Percentiles rank a stretch among this genome's conserved stretches.
Conservation (phyloP, 2,797 vertebrate species). For the Yasuhikotakia modesta region DNA sequence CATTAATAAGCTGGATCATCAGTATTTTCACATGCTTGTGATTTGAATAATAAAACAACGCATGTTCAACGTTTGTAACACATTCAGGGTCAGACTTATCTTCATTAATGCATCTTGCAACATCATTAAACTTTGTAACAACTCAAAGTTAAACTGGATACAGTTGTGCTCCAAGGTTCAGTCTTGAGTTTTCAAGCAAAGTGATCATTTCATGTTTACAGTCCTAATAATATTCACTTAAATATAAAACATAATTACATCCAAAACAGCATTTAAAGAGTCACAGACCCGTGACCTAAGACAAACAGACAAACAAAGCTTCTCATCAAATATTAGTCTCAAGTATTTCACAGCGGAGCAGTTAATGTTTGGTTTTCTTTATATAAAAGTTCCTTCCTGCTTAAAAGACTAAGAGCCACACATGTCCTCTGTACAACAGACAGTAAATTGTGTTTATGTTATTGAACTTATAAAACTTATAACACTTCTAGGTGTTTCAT, state of each 20-base stretch:
- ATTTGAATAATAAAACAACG: neutral
- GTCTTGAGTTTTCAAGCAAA: slow-evolving; percentile 30
- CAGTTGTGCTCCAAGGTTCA: slow-evolving; percentile 74
- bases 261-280: slow-evolving; percentile 83
- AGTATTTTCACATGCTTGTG: slow-evolving; percentile 8
- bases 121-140: neutral
- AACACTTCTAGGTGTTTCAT: slow-evolving; percentile 13
- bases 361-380: slow-evolving; percentile 11
- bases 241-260: slow-evolving; percentile 83
- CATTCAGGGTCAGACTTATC: slow-evolving; percentile 7
- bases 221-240: slow-evolving; percentile 75
- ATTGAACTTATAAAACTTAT: too few species aligned
- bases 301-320: neutral
- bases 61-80: slow-evolving; percentile 2
- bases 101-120: slow-evolving; percentile 7
- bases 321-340: neutral
- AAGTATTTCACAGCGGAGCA: neutral
- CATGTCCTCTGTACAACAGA: neutral
- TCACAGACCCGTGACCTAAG: slow-evolving; percentile 23
- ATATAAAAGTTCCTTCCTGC: slow-evolving; percentile 14
- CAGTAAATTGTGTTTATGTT: slow-evolving; percentile 24
- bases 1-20: slow-evolving; percentile 16
- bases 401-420: neutral
- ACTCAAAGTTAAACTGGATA: slow-evolving; percentile 55
- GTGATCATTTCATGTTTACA: slow-evolving; percentile 54